These are phyloP conservation scores for Baronia brevicornis DNA, from an alignment of 2,888 invertebrate species.

Conservation along the genomic window DNA sequence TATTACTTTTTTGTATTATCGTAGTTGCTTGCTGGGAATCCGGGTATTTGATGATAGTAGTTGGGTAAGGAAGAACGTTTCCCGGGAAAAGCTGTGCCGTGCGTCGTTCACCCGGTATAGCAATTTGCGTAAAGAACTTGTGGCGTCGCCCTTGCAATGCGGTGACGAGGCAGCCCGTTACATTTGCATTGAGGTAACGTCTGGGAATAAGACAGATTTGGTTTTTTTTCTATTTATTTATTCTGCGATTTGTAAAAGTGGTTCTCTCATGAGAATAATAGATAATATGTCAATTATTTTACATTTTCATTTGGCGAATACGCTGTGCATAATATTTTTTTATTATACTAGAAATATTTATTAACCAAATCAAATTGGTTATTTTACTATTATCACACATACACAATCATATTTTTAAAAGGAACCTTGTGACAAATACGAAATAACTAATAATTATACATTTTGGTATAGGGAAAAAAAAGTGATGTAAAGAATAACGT, in stretches of 20 bases:
- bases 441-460: too few species aligned
- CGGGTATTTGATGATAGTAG: conserved; percentile 12
- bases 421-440: too few species aligned
- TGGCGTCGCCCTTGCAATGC: conserved; percentile 25
- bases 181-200: conserved; percentile 49
- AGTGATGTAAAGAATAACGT: not conserved
- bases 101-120: conserved; percentile 22
- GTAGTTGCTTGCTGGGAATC: conserved; percentile 13
- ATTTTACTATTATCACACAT: too few species aligned
- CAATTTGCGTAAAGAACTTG: conserved; percentile 24
- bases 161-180: conserved; percentile 37
- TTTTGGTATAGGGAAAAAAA: not conserved
- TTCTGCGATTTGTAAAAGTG: too few species aligned
- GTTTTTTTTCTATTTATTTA: not conserved
- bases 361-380: too few species aligned
- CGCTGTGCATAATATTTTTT: too few species aligned
- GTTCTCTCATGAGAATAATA: too few species aligned
- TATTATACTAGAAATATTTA: too few species aligned
- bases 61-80: conserved; percentile 14
- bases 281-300: too few species aligned
- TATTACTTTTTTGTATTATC: conserved; percentile 8
- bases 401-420: too few species aligned
- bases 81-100: conserved; percentile 19
- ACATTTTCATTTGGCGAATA: too few species aligned
- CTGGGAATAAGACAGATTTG: conserved; percentile 2